A percentile compares a stretch with the other conserved stretches of the same genome.
phyloP scores from a whole-genome alignment of 1,140 invertebrate genomes.

The Listronotus bonariensis region DNA sequence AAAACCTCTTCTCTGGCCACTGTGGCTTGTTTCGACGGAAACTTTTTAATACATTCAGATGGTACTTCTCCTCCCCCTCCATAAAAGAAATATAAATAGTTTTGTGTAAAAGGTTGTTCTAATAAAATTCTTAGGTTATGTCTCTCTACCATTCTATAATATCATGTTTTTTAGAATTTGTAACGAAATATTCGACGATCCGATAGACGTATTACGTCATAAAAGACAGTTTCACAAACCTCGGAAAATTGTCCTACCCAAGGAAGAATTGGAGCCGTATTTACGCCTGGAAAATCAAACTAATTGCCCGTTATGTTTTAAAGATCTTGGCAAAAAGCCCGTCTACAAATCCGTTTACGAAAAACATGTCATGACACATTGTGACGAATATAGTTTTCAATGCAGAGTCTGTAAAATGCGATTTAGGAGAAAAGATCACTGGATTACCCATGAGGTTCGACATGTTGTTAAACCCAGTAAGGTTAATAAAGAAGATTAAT shows the following conservation, averaged over 20 bases:
- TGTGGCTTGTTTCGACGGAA: too few relatives aligned
- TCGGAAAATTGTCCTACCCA: conserved; percentile 31
- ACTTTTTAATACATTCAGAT: too few relatives aligned
- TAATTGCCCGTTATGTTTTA: conserved; percentile 42
- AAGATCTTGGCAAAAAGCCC: conserved; percentile 29
- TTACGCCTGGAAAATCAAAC: conserved; percentile 28
- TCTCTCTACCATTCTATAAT: neutral
- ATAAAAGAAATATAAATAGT: neutral
- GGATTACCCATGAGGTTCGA: conserved; percentile 37
- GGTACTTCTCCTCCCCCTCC: too few relatives aligned
- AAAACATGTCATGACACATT: conserved; percentile 42
- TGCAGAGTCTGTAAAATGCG: conserved; percentile 42
- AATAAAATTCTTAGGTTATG: neutral
- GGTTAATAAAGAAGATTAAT: too few relatives aligned
- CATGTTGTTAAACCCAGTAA: conserved; percentile 29
- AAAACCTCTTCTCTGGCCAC: too few relatives aligned
- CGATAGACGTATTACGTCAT: conserved; percentile 41
- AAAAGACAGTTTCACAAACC: conserved; percentile 32
- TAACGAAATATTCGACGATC: conserved; percentile 28
- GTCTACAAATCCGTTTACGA: conserved; percentile 23
- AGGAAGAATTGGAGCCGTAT: conserved; percentile 37
- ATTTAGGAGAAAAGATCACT: conserved; percentile 43
- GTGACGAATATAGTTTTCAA: conserved; percentile 20
- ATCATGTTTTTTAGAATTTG: conserved; percentile 20
- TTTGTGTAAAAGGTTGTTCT: neutral